Evolutionary conservation across 1,140 invertebrate genomes (phyloP), one percentile per base, ranked within the genome.

Genomic region (Lanistes nyassanus): DNA sequence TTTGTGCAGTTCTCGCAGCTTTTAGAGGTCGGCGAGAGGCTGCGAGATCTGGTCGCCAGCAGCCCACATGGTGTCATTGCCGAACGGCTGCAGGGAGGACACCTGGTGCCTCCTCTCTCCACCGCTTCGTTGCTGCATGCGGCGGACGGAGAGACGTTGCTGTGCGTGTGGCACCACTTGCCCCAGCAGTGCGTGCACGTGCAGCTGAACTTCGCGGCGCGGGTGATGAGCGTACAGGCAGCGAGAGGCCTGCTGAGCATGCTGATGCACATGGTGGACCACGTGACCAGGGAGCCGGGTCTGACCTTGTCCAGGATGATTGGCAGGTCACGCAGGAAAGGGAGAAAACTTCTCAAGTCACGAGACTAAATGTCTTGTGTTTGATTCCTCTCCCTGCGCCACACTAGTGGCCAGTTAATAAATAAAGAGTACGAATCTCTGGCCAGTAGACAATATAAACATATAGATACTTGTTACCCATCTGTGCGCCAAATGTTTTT

Each of bases 11-110:
- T 76, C 65, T 68, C 71, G 19, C 31, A 36, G 37, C 64, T 74
- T 53, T 58, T 51, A 16, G 60, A 60, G 3, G n/a, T 74, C 56
- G 71, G 58, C 23, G 71, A 74, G 55, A 62, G 71, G 51, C 47
- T 53, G 26, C 39, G 51, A 58, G 71, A 74, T 39, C 23, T 74
- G 71, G 62, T 74, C 16, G 37, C 29, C 31, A 39, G 47, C 19
- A 74, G 60, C 31, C 71, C 56, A 16, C 71, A 74, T 31, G 71
- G 71, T 9, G 64, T 74, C 56, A 64, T 58, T n/a, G 64, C 64
- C 31, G 56, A 74, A 13, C 62, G 62, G 56, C 0, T 65, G 11
- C 26, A 58, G 39, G 39, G 6, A 6, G 39, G 39, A 6, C 39
- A 13, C 39, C 6, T 7, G 39, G 39, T 26, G 21, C 19, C 39